These are phyloP conservation scores for Enteromius mattozi DNA, from an alignment of 2,797 vertebrate species.

Conservation along the genomic window DNA sequence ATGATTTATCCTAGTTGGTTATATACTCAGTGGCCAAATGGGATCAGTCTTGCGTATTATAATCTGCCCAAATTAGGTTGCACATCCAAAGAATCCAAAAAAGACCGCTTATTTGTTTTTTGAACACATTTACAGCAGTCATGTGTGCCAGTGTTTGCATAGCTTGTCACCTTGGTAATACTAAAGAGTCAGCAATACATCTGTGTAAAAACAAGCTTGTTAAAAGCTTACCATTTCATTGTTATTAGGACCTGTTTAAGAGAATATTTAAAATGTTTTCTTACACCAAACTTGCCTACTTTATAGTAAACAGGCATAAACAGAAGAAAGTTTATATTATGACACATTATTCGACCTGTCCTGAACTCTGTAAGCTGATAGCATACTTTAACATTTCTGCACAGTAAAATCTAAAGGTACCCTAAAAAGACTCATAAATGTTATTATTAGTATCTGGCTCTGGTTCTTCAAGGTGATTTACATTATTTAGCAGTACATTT, in stretches of 20 bases:
- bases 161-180: slow-evolving; percentile 1
- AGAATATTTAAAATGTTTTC: not conserved
- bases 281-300: not conserved
- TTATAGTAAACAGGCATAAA: not conserved
- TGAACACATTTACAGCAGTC: slow-evolving; percentile 5
- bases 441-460: not conserved
- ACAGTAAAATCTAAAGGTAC: not conserved
- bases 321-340: not conserved
- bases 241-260: not conserved
- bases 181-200: not conserved
- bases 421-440: not conserved
- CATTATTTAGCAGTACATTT: slow-evolving; percentile 21
- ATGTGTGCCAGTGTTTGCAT: slow-evolving; percentile 18
- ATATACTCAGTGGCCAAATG: not conserved
- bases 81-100: not conserved
- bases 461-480: slow-evolving; percentile 3
- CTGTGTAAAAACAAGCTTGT: slow-evolving; percentile 15
- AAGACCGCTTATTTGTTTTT: not conserved
- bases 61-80: slow-evolving; percentile 11
- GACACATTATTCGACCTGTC: not conserved
- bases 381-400: slow-evolving; percentile 8
- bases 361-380: not conserved
- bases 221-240: not conserved
- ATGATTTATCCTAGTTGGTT: slow-evolving; percentile 11
- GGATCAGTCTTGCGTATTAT: not conserved